Evolutionary conservation across 2,888 invertebrate genomes (phyloP).

Genomic region (Protodeltote pygarga): DNA sequence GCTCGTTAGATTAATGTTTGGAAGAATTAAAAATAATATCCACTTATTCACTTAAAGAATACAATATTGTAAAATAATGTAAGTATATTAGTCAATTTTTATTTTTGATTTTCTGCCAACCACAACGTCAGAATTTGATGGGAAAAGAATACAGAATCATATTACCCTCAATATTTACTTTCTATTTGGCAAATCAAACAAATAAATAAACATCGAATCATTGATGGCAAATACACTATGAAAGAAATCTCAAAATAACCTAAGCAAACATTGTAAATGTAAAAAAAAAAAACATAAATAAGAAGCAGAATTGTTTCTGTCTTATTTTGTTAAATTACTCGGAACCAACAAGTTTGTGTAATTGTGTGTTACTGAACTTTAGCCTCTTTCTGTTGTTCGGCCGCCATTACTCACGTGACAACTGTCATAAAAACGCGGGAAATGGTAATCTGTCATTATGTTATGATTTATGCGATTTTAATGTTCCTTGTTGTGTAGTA

Average conservation of each 20-base stretch:
- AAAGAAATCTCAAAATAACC: background rate
- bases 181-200: too few relatives aligned
- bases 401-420: conserved; percentile 42
- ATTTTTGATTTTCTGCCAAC: too few relatives aligned
- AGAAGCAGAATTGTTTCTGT: conserved; percentile 25
- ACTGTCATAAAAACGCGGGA: conserved; percentile 26
- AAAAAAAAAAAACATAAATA: conserved; percentile 14
- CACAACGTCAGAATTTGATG: too few relatives aligned
- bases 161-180: too few relatives aligned
- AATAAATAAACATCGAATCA: too few relatives aligned
- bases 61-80: too few relatives aligned
- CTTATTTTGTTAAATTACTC: conserved; percentile 57
- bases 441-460: conserved; percentile 37
- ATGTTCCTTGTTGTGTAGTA: conserved; percentile 14
- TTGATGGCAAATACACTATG: too few relatives aligned
- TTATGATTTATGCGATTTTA: conserved; percentile 35
- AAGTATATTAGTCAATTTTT: too few relatives aligned
- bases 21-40: too few relatives aligned
- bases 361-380: conserved; percentile 53
- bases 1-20: too few relatives aligned
- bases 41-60: too few relatives aligned
- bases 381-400: conserved; percentile 36
- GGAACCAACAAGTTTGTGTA: conserved; percentile 65
- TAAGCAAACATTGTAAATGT: conserved; percentile 5
- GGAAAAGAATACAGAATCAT: too few relatives aligned